Evolutionary conservation across 2,888 invertebrate genomes (phyloP).

Genomic region (Pachydiplax longipennis): DNA sequence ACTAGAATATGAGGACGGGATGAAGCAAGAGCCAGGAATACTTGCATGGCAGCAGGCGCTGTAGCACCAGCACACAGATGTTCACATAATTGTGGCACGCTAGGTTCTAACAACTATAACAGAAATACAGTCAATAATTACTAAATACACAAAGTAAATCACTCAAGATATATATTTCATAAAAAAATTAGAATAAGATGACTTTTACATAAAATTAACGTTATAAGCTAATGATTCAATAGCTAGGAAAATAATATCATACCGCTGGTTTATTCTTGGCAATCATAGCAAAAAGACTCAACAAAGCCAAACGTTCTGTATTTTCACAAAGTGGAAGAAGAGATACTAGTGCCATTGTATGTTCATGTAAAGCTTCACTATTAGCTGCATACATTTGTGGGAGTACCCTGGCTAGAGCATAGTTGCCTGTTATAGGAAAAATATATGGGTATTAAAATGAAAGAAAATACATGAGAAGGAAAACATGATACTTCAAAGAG

Average conservation of each 20-base stretch:
- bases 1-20: constrained; percentile 73
- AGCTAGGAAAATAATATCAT: constrained; percentile 53
- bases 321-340: constrained; percentile 84
- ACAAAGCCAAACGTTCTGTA: constrained; percentile 83
- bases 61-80: constrained; percentile 71
- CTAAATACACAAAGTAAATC: too few species aligned
- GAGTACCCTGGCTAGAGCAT: constrained; percentile 84
- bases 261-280: constrained; percentile 81
- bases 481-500: neutral
- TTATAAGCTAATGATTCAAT: neutral
- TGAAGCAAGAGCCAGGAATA: constrained; percentile 78
- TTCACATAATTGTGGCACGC: constrained; percentile 81
- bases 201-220: too few species aligned
- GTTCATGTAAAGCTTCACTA: constrained; percentile 83
- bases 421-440: constrained; percentile 73
- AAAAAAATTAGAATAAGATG: too few species aligned
- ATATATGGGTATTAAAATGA: constrained; percentile 46
- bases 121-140: neutral
- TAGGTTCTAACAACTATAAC: constrained; percentile 75
- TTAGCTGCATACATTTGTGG: constrained; percentile 91
- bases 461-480: neutral
- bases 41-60: constrained; percentile 71
- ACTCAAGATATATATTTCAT: too few species aligned
- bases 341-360: constrained; percentile 81
- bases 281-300: constrained; percentile 82